Conservation (phyloP, 2,888 invertebrate genomes). For the Caenorhabditis auriculariae region DNA sequence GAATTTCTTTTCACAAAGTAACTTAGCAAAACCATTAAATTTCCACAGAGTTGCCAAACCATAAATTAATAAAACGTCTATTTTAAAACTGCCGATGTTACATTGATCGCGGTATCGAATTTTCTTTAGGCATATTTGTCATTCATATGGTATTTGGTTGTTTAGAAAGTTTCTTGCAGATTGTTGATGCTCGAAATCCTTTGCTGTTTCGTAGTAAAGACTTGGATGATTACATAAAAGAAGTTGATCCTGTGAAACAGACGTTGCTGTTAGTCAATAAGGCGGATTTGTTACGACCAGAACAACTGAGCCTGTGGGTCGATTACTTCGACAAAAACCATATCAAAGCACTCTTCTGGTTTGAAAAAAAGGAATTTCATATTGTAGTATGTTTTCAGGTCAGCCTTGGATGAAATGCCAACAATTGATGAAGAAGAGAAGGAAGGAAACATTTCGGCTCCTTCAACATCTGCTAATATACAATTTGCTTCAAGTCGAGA, state of each 20-base stretch:
- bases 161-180: conserved; percentile 69
- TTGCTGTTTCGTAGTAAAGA: conserved; percentile 88
- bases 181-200: conserved; percentile 95
- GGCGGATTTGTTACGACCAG: conserved; percentile 82
- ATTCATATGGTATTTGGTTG: not conserved
- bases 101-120: too few relatives aligned
- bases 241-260: conserved; percentile 75
- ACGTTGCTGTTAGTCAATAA: conserved; percentile 90
- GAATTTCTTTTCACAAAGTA: too few relatives aligned
- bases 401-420: conserved; percentile 33
- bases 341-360: conserved; percentile 84
- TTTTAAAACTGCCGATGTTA: too few relatives aligned
- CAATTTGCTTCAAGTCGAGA: conserved; percentile 70
- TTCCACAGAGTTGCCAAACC: too few relatives aligned
- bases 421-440: conserved; percentile 14
- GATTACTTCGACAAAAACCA: conserved; percentile 68
- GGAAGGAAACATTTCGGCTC: conserved; percentile 1
- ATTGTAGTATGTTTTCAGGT: conserved; percentile 10
- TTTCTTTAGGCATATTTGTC: too few relatives aligned
- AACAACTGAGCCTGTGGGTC: conserved; percentile 72
- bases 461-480: conserved; percentile 21
- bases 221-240: conserved; percentile 81
- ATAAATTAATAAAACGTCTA: too few relatives aligned
- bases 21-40: too few relatives aligned
- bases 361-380: conserved; percentile 69